Base-by-base conservation (phyloP, 2,888 invertebrate genomes). In the Synanthedon tipuliformis region DNA sequence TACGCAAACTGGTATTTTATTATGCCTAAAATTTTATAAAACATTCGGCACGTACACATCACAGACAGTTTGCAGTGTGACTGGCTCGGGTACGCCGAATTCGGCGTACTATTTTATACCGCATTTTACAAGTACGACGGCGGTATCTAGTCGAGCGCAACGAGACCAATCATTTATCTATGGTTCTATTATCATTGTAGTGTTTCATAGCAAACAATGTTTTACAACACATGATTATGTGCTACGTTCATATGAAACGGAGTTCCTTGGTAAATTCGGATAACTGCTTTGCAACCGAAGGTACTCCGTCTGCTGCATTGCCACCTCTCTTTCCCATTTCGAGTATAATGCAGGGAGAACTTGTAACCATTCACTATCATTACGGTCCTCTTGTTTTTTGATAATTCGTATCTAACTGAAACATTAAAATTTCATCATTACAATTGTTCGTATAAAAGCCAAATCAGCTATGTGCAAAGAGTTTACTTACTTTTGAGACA, bases 271-370 rank as follows among this genome's bases (percentile, higher is more conserved):
- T 59, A 55, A 10, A 68, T 70, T 16, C 75, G 73, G 13, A 81
- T 62, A 1, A 72, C 75, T 0, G 81, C 80, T 56, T 78, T 80
- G 52, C 81, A 81, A 0, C 78, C 80, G 50, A 68, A 78, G 53
- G 70, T 69, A 49, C 76, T 77, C n/a, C 80, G 61, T 40, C 76
- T 65, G 41, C 74, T 77, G 54, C 81, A 81, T 56, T 77, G 73
- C 81, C 81, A 81, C 3, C 80, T 60, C 49, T 73, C 70, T 41
- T 69, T 77, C 16, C 62, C 59, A 41, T 75, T 75, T 40, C 75
- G 58, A 0, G 68, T 58, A 59, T 79, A 79, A 53, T 80, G 78
- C 4, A 78, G 56, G 0, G 78, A 78, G 52, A 72, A 80, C 54
- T 62, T 73, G 59, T 75, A 78, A 1, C 80, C 80, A 8, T 71